phyloP scores from a whole-genome alignment of 2,113 vertebrate species.

The Poecile atricapillus region DNA sequence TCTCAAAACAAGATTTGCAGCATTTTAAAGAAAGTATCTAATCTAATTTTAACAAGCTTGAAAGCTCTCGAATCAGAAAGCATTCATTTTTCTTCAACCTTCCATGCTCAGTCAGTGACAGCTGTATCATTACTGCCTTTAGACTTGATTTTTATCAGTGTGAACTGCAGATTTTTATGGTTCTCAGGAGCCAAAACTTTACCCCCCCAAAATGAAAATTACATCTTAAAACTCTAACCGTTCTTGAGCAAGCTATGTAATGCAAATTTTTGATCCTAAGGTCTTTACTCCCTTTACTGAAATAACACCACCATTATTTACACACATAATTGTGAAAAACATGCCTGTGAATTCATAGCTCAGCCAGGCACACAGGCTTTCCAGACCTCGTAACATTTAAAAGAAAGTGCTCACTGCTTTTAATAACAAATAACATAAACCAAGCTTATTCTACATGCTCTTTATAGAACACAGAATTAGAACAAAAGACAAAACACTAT shows the following conservation, averaged over 20 bases:
- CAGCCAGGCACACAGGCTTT: not conserved
- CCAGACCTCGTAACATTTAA: not conserved
- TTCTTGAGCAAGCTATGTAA: conserved; percentile 20
- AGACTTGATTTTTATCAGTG: not conserved
- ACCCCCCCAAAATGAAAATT: not conserved
- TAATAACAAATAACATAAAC: conserved; percentile 8
- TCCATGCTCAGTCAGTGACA: not conserved
- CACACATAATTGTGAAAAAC: not conserved
- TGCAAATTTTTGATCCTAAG: not conserved
- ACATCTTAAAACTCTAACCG: not conserved
- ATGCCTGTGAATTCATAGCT: not conserved
- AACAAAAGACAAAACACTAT: not conserved
- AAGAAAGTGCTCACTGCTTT: conserved; percentile 49
- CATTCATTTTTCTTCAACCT: not conserved
- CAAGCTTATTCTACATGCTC: not conserved
- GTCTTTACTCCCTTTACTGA: not conserved
- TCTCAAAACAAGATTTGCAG: conserved; percentile 13
- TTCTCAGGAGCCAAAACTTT: not conserved
- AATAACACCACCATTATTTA: conserved; percentile 5
- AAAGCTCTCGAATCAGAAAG: not conserved
- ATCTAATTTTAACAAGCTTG: conserved; percentile 24
- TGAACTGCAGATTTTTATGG: not conserved
- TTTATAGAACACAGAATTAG: not conserved
- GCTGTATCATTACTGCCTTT: not conserved
- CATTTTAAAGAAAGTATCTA: not conserved